Evolutionary conservation across 37 sponge, comb jelly and placozoan genomes (phyloP), one percentile per base, ranked within the genome.

Genomic region (Chondrosia reniformis): DNA sequence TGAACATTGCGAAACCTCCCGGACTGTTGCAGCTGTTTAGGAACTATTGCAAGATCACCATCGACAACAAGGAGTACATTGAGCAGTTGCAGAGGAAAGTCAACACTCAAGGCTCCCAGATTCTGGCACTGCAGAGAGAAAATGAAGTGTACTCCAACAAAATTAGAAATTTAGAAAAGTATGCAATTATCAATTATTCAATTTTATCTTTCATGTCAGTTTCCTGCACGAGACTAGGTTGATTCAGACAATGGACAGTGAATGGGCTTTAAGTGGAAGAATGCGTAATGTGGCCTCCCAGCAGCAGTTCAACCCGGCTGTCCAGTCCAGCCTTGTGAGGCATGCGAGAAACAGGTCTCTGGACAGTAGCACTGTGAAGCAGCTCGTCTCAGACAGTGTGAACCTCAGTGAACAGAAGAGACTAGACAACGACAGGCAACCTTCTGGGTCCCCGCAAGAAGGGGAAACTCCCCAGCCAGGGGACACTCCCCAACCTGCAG

Each of bases 1-100:
- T 96, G 69, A 91, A 96, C 81, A 91, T 82, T 40, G 85, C 97
- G 64, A 91, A 90, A 56, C 97, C 97, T 22, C 97, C 97, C 21
- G 81, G 55, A 33, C 84, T 96, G 25, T 83, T 96, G 24, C 80
- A 79, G 42, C 85, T 92, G 61, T 90, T 91, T 75, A 63, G 94
- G 15, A 79, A 88, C 79, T 93, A 89, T 76, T 67, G 80, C 63
- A 84, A 79, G 55, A 58, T 67, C 59, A 63, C 80, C 25, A 73
- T 85, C 55, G 74, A 77, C 22, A 82, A 81, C 45, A 54, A 63
- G 71, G 88, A 69, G 72, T 69, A 38, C 41, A 37, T 69, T 13
- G 72, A 84, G 45, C 82, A 82, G 40, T 37, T 92, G 61, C 69
- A 92, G 65, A 74, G 44, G 33, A 43, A 81, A 32, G 13, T 81